phyloP scores from a whole-genome alignment of 1,140 invertebrate genomes.

The Cydia pomonella region DNA sequence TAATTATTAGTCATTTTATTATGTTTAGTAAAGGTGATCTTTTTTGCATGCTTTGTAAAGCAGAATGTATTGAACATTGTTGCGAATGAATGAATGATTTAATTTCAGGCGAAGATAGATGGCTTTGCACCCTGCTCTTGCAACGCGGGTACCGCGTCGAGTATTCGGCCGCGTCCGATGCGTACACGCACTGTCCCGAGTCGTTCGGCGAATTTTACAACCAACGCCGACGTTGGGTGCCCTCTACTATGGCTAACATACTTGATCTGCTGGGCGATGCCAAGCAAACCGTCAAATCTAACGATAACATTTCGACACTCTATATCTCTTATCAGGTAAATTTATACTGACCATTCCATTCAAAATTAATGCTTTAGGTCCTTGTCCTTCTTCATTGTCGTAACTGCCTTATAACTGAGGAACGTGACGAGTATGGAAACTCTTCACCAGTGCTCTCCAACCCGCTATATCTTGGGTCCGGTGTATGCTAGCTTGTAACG shows the following conservation, averaged over 20 bases:
- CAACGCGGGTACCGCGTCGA: conserved; percentile 98
- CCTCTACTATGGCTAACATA: conserved; percentile 98
- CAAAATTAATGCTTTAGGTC: no score
- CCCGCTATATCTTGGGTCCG: no score
- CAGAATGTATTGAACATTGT: no score
- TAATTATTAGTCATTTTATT: no score
- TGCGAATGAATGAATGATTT: background rate
- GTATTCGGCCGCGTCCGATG: conserved; percentile 98
- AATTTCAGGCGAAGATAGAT: conserved; percentile 90
- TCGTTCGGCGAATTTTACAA: conserved; percentile 98
- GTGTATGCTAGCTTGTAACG: no score
- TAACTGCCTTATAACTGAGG: no score
- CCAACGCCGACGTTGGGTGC: conserved; percentile 96
- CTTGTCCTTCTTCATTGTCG: no score
- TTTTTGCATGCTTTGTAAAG: no score
- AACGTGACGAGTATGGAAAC: no score
- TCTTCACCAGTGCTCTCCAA: no score
- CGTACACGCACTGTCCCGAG: conserved; percentile 98
- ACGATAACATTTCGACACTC: conserved; percentile 97
- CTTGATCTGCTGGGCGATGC: conserved; percentile 95
- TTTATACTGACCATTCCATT: background rate
- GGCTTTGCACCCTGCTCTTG: conserved; percentile 95
- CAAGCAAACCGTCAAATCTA: conserved; percentile 94
- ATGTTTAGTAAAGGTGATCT: no score
- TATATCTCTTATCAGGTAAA: conserved; percentile 95